A percentile compares a stretch with the other conserved stretches of the same genome.
These are phyloP conservation scores for Rhagologus leucostigma DNA, from an alignment of 2,113 vertebrate genomes.

Conservation along the genomic window DNA sequence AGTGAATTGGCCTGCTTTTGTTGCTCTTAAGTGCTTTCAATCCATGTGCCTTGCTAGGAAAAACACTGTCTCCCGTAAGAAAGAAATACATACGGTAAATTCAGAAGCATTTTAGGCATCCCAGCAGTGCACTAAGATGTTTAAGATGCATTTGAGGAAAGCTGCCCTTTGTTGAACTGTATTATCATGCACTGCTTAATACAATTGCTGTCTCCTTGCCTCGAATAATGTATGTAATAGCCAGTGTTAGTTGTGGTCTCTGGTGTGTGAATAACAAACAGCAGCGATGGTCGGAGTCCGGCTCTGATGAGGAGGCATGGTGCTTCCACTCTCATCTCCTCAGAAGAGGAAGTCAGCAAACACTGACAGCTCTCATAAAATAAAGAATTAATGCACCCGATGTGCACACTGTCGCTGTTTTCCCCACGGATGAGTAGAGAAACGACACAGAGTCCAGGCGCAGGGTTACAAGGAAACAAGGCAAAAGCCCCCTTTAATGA, in stretches of 20 bases:
- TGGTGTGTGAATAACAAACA: background rate
- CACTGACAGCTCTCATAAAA: background rate
- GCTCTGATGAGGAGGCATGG: background rate
- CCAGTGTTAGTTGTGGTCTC: background rate
- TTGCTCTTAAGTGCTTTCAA: background rate
- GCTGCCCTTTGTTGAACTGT: background rate
- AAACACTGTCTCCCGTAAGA: background rate
- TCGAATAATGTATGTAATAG: background rate
- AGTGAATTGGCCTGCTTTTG: background rate
- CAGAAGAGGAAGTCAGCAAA: conserved; percentile 17
- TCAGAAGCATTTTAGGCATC: background rate
- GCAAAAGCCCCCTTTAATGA: no score
- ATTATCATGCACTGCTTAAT: background rate
- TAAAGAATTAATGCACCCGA: background rate
- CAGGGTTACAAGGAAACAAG: no score
- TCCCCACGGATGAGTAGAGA: no score
- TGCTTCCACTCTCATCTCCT: background rate
- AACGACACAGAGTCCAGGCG: no score
- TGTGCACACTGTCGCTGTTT: no score
- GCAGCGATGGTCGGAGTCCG: rapidly evolving
- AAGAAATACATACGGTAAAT: background rate
- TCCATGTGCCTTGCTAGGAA: background rate
- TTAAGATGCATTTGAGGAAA: background rate
- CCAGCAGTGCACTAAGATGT: background rate
- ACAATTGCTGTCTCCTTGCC: background rate